Evolutionary conservation across 2,797 vertebrate genomes (phyloP), one percentile per base, ranked within the genome.

Genomic region (Neomorphus geoffroyi): DNA sequence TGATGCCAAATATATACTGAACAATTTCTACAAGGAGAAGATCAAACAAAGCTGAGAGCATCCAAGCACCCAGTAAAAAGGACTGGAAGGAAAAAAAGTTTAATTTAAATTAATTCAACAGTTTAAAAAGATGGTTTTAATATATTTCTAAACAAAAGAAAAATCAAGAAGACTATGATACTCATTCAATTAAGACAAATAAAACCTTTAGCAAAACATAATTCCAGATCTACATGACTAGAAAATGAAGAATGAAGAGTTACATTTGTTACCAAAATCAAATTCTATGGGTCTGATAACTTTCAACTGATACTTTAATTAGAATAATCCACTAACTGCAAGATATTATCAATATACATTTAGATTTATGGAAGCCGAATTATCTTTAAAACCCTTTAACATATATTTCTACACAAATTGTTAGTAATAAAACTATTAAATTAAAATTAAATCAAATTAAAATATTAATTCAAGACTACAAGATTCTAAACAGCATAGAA

Each of bases 31-130:
- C 98, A 64, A 99, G 97, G 86, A 99, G 94, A 77, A 98, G 95
- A 96, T 99, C 99, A 96, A 98, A 97, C 79, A 99, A 94, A 10
- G 98, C 98, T 67, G 99, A 99, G 54, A 99, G 97, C 97, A 98
- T 97, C 99, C 99, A 99, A 56, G 98, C 97, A 41, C 98, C 99
- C 92, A 99, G 94, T 92, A 99, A 97, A 97, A 99, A 99, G 53
- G 99, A 99, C 99, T 99, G 86, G 24, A 97, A 95, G 60, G 75
- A 94, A 93, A 92, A n/a, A n/a, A 71, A 53, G 37, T 33, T 70
- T 39, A 70, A 54, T 65, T 78, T 88, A 2, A 90, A 92, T 79
- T 33, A 97, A 65, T 80, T 51, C 30, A 86, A 48, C 28, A 43
- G 22, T 69, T 88, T 67, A 56, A 86, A 86, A 88, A 33, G 8